Percentiles rank a stretch among this genome's conserved stretches.
These are phyloP conservation scores for Drosophila mimetica DNA, from an alignment of 2,888 invertebrate genomes.

Conservation along the genomic window DNA sequence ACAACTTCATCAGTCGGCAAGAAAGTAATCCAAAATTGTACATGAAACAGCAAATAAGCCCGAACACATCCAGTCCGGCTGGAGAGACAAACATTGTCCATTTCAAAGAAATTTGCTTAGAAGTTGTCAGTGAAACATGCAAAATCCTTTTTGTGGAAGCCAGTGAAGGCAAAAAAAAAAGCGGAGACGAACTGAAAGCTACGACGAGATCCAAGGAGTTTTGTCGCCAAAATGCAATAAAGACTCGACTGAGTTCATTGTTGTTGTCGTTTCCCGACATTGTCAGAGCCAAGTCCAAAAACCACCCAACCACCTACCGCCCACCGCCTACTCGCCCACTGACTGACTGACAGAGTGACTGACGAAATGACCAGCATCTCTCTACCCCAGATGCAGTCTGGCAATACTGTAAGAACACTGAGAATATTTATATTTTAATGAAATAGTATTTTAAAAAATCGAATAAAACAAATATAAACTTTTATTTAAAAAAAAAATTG, in stretches of 20 bases:
- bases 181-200: conserved; percentile 41
- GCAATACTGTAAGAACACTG: conserved; percentile 7
- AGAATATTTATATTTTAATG: not conserved
- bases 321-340: conserved; percentile 36
- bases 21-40: conserved; percentile 41
- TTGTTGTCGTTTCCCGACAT: conserved; percentile 43
- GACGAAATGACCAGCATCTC: conserved; percentile 71
- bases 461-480: no score
- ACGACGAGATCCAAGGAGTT: conserved; percentile 53
- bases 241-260: conserved; percentile 53
- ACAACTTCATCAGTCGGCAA: conserved; percentile 13
- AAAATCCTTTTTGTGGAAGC: conserved; percentile 56
- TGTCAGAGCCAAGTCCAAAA: conserved; percentile 28
- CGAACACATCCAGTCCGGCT: conserved; percentile 31
- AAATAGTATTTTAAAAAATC: not conserved
- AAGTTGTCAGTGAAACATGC: conserved; percentile 65
- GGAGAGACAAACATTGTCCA: conserved; percentile 37
- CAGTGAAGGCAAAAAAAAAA: conserved; percentile 21
- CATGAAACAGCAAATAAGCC: conserved; percentile 43
- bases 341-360: conserved; percentile 53
- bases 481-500: no score
- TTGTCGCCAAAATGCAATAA: conserved; percentile 76
- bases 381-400: conserved; percentile 35
- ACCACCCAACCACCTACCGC: conserved; percentile 11
- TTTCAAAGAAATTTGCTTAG: conserved; percentile 52